Conservation (phyloP, 1,140 invertebrate species). For the Bombus superbus region DNA sequence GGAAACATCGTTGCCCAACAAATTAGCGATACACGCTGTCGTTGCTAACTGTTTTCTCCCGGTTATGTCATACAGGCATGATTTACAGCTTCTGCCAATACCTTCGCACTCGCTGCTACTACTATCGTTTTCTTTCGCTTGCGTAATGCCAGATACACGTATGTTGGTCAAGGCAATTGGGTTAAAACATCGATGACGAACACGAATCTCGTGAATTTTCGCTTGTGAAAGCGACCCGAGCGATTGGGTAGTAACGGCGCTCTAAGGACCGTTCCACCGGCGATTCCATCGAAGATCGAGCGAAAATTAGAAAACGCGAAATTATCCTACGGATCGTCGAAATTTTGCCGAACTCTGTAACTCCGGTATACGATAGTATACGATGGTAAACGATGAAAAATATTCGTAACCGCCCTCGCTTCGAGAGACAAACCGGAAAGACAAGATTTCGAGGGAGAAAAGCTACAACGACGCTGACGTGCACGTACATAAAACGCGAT, state of each 20-base stretch:
- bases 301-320: not conserved
- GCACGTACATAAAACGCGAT: not conserved
- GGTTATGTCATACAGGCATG: conserved; percentile 32
- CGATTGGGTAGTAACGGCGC: not conserved
- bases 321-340: not conserved
- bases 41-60: not conserved
- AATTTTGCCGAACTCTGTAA: no score
- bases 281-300: not conserved
- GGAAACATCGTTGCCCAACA: not conserved
- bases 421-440: not conserved
- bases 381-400: not conserved
- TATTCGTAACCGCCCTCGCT: not conserved
- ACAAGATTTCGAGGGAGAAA: not conserved
- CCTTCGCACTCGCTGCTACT: not conserved
- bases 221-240: not conserved
- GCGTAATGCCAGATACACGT: conserved; percentile 47
- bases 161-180: conserved; percentile 81
- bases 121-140: conserved; percentile 34
- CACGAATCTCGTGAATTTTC: conserved; percentile 49
- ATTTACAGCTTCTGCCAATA: conserved; percentile 58
- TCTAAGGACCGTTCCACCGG: not conserved
- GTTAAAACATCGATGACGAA: conserved; percentile 66
- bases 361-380: no score
- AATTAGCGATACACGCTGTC: not conserved
- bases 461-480: not conserved